Base-by-base conservation (phyloP, 2,888 invertebrate species). In the Diarsia dahlii region DNA sequence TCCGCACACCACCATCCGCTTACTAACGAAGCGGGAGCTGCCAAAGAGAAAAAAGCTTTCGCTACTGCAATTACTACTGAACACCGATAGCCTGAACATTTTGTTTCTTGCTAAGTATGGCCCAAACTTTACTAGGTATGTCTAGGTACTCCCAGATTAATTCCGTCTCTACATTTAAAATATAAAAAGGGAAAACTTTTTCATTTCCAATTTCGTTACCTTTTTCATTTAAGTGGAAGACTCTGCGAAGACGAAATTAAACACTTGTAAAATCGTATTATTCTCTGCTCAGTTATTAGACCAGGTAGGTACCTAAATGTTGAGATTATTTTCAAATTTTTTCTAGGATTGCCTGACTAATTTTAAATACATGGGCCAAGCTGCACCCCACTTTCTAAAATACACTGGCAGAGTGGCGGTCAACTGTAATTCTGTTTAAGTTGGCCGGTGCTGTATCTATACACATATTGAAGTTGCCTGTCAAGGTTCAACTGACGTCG, bases 401-500 rank as follows among this genome's bases (percentile, higher is more conserved):
- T 72, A 76, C 62, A 58, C 45, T 28, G 54, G 65, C 60, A 52
- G 78, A 58, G 39, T 28, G 54, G 65, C 60, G 56, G 78, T 65
- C 34, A 75, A 76, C 58, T 65, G 69, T 81, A 84, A 88, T 90
- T 89, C 74, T 86, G 84, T 84, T 86, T 87, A 85, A 81, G 81
- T 80, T 83, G 80, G 65, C 71, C 48, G 66, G 68, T 76, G 60
- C 70, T 75, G 76, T 79, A 81, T 76, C 71, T 84, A 81, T 86
- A 87, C 82, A 84, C 83, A 81, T 74, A 83, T 71, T 74, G 82
- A 85, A 85, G 82, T 83, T 87, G 84, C 83, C 87, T 86, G 90
- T 91, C 91, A 91, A 88, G 90, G 89, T 88, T 89, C 87, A 82
- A 81, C 84, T 88, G 89, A 91, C 88, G 87, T 88, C 78, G 91